Conservation (phyloP, 2,113 vertebrate genomes). For the Gopherus evgoodei region DNA sequence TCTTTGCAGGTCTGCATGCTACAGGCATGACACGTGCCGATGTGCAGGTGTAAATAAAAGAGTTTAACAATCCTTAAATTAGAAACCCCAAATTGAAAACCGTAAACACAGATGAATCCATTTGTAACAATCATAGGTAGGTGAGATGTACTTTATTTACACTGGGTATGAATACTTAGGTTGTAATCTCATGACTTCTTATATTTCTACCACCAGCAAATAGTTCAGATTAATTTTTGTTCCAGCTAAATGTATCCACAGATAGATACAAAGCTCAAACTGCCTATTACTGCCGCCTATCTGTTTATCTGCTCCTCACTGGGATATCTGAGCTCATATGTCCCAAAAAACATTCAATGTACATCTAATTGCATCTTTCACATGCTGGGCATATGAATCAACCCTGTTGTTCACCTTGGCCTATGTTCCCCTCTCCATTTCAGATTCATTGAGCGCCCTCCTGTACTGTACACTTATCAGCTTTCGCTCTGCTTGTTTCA, state of each 20-base stretch:
- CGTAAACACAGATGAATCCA: conserved; percentile 33
- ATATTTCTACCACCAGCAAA: conserved; percentile 9
- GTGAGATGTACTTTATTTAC: not conserved
- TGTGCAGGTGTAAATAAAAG: conserved; percentile 32
- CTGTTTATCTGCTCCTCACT: not conserved
- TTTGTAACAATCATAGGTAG: conserved; percentile 40
- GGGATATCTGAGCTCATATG: not conserved
- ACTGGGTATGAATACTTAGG: conserved; percentile 13
- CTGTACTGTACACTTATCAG: not conserved
- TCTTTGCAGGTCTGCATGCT: conserved; percentile 69
- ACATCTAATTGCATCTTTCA: not conserved
- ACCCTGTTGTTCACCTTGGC: not conserved
- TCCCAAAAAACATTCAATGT: accelerated
- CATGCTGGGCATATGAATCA: not conserved
- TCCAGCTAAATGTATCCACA: not conserved
- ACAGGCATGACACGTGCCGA: conserved; percentile 1
- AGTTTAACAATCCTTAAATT: conserved; percentile 29
- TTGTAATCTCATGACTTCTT: not conserved
- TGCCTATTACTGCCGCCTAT: not conserved
- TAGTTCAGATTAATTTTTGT: not conserved
- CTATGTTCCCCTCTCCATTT: not conserved
- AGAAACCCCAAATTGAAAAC: conserved; percentile 19
- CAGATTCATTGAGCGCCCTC: not conserved
- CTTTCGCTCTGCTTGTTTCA: not conserved
- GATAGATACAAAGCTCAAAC: not conserved